Evolutionary conservation across 2,113 vertebrate genomes (phyloP).

Genomic region (Meles meles): DNA sequence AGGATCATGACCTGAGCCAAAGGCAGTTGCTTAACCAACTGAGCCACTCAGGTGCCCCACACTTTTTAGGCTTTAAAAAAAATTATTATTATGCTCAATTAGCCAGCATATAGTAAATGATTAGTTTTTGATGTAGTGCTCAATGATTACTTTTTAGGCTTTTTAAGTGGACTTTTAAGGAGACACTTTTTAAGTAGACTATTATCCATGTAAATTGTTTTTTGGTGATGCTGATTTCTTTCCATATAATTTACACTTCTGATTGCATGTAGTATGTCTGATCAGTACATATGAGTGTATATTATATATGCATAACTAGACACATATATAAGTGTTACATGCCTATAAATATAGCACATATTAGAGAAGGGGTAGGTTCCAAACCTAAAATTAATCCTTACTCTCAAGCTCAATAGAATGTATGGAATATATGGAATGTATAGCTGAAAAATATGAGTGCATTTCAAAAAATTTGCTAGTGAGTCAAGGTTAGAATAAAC

Average conservation of each 20-base stretch:
- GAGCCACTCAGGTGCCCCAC: no score
- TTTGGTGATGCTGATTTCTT: not conserved
- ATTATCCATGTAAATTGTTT: not conserved
- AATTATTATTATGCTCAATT: not conserved
- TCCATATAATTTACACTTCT: not conserved
- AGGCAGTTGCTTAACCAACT: no score
- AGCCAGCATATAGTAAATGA: not conserved
- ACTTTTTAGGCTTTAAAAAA: not conserved
- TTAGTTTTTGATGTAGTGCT: not conserved
- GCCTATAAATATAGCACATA: not conserved
- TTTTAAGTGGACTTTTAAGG: not conserved
- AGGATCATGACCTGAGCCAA: no score
- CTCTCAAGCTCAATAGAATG: not conserved
- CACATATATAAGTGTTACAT: not conserved
- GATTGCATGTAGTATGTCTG: not conserved
- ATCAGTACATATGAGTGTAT: not conserved
- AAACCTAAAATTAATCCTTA: not conserved
- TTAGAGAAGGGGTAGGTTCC: not conserved
- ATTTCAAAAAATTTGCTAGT: conserved; percentile 4
- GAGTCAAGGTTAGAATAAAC: not conserved
- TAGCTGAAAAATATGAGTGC: not conserved
- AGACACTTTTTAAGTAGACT: not conserved
- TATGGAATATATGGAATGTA: not conserved
- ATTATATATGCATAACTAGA: not conserved
- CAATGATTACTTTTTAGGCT: no score